Evolutionary conservation across 2,797 vertebrate genomes (phyloP), one percentile per base, ranked within the genome.

Genomic region (Harpagifer antarcticus): DNA sequence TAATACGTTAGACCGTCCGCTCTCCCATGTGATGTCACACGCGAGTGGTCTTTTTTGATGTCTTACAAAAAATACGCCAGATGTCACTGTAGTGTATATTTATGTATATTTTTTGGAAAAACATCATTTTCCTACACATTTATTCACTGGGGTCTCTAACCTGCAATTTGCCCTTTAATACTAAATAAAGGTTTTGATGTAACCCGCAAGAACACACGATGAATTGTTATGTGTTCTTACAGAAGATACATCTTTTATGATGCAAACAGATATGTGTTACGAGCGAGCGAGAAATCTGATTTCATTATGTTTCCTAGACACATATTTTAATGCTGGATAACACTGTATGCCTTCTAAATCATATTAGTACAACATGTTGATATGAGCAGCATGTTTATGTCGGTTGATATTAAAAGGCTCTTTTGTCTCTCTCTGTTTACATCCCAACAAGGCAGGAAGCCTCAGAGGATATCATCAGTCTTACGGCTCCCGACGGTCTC

Each of bases 381-480:
- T 63, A 53, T 15, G 59, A 88, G 61, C 50, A 0, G 52, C 59
- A 65, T 69, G 80, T 79, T 77, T 58, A 83, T 82, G 74, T 85
- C 78, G 68, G 82, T 16, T 23, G 60, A 55, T 80, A 78, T 86
- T 74, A 82, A 83, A 83, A 59, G 69, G 6, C 71, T 72, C 45
- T 53, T 73, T 70, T 71, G 66, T 79, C 72, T 80, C 53, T 27
- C 68, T 72, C 52, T 85, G 76, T 86, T 85, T 84, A 80, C 76
- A 54, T 77, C 72, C 59, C 72, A 64, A 65, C 80, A 45, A 78
- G 70, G 55, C 74, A 55, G 69, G 52, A 77, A n/a, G 76, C 69
- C 67, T 75, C 50, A 0, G 55, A 40, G 80, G 78, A 43, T 66
- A 47, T 69, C 74, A 79, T 83, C 74, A 62, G 69, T n/a, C 58